These are phyloP conservation scores for Tichodroma muraria DNA, from an alignment of 2,113 vertebrate species.

Conservation along the genomic window DNA sequence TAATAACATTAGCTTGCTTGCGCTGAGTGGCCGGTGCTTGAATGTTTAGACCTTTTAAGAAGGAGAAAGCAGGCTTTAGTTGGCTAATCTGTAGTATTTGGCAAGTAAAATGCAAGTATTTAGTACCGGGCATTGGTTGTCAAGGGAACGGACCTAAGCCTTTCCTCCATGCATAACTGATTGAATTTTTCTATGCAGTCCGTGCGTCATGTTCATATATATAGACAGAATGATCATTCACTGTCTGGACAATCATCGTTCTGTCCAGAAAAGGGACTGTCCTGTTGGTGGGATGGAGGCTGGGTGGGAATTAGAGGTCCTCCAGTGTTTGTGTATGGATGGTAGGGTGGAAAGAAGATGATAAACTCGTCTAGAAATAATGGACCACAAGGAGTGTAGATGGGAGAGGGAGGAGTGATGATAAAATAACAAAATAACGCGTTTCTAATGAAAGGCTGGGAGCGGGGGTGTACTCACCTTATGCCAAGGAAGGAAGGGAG, in stretches of 20 bases:
- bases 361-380: neutral
- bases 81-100: constrained; percentile 70
- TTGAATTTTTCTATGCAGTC: constrained; percentile 71
- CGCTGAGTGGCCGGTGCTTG: constrained; percentile 56
- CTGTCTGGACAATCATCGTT: neutral
- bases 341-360: neutral
- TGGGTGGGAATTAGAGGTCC: neutral
- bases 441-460: neutral
- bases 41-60: constrained; percentile 71
- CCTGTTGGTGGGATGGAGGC: neutral
- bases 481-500: neutral
- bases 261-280: constrained; percentile 20
- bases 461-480: neutral
- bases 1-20: constrained; percentile 74
- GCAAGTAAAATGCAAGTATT: constrained; percentile 73
- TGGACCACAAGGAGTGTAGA: neutral
- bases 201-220: constrained; percentile 61
- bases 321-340: neutral
- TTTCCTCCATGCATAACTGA: constrained; percentile 67
- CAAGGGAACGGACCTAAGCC: constrained; percentile 76
- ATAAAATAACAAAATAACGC: neutral
- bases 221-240: constrained; percentile 64
- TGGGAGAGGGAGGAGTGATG: neutral
- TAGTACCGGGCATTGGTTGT: constrained; percentile 76
- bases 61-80: constrained; percentile 62